Evolutionary conservation across 1,140 invertebrate genomes (phyloP).

Genomic region (Nylanderia fulva): DNA sequence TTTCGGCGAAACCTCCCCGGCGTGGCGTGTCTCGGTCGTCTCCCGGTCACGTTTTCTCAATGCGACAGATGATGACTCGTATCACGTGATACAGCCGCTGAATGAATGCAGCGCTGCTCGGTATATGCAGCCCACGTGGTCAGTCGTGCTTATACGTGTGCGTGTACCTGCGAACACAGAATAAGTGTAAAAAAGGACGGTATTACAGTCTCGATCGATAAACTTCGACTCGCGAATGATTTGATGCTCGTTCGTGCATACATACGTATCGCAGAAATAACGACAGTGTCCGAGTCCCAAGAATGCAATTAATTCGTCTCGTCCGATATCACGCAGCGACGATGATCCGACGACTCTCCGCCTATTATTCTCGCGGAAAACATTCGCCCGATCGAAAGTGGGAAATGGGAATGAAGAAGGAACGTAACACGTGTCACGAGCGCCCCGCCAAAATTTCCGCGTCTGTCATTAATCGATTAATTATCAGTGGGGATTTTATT

Average conservation of each 20-base stretch:
- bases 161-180: slow-evolving; percentile 50
- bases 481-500: too few species aligned
- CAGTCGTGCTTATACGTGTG: slow-evolving; percentile 55
- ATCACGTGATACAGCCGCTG: slow-evolving; percentile 31
- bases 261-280: too few species aligned
- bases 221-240: too few species aligned
- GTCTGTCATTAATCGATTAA: too few species aligned
- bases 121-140: slow-evolving; percentile 71
- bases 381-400: slow-evolving; percentile 57
- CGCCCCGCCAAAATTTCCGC: background rate
- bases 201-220: background rate
- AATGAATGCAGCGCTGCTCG: slow-evolving; percentile 9
- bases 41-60: too few species aligned
- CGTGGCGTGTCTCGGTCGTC: too few species aligned
- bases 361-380: slow-evolving; percentile 67
- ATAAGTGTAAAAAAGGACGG: slow-evolving; percentile 19
- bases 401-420: slow-evolving; percentile 1
- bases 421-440: slow-evolving; percentile 17
- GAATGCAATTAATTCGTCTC: background rate
- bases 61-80: too few species aligned
- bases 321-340: background rate
- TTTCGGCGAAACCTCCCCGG: too few species aligned
- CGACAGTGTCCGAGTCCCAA: too few species aligned
- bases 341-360: background rate
- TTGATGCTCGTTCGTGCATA: too few species aligned